These are phyloP conservation scores for Heliocidaris tuberculata DNA, from an alignment of 35 echinoderm and acorn worm species.

Conservation along the genomic window DNA sequence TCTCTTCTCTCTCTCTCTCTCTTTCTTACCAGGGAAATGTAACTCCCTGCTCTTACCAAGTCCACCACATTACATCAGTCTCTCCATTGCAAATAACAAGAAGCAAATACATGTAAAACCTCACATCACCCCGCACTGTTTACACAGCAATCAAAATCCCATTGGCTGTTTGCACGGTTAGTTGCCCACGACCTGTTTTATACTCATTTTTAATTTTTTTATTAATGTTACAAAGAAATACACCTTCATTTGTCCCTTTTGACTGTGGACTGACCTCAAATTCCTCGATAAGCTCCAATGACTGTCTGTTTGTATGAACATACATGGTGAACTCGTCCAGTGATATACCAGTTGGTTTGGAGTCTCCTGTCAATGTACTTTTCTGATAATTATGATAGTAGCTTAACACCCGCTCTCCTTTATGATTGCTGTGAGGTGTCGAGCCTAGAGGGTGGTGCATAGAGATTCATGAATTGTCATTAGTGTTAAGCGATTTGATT, in stretches of 20 bases:
- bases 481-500: too few species aligned
- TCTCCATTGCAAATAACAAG: neutral
- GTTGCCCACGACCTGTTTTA: neutral
- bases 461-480: too few species aligned
- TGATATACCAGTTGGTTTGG: neutral
- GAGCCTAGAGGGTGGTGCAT: neutral
- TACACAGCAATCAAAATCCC: neutral
- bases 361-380: neutral
- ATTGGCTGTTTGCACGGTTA: neutral
- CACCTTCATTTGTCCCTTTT: neutral
- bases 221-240: neutral
- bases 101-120: neutral
- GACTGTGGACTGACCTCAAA: neutral
- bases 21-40: too few species aligned
- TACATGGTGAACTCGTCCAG: neutral
- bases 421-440: neutral
- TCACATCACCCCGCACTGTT: neutral
- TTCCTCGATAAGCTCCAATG: constrained; percentile 22
- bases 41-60: too few species aligned
- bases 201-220: neutral
- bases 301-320: constrained; percentile 26
- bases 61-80: neutral
- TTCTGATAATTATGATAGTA: neutral
- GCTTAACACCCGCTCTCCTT: neutral
- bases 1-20: neutral